Percentiles rank a stretch among this genome's conserved stretches.
Conservation (phyloP, 1,140 invertebrate species). For the Panagrolaimus sp. region DNA sequence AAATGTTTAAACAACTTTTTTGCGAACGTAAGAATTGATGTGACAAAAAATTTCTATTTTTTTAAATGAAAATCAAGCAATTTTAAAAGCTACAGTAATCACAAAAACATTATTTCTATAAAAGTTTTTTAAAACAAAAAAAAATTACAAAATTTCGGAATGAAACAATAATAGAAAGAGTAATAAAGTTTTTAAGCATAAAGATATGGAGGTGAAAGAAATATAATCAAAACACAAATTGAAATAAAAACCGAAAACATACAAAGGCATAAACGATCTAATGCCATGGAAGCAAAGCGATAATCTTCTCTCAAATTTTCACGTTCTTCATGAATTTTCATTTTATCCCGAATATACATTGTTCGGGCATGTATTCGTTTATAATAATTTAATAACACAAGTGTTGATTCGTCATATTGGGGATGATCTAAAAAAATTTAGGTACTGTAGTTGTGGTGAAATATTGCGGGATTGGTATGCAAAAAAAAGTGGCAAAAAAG, state of each 20-base stretch:
- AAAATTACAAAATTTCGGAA: background rate
- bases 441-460: no score
- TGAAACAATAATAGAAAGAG: background rate
- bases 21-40: no score
- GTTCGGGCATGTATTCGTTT: slow-evolving; percentile 25
- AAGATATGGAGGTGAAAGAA: slow-evolving; percentile 16
- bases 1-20: no score
- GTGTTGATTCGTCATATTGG: slow-evolving; percentile 15
- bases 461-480: background rate
- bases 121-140: background rate
- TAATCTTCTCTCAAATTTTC: slow-evolving; percentile 9
- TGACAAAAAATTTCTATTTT: no score
- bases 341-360: slow-evolving; percentile 22
- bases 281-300: background rate
- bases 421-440: slow-evolving; percentile 6
- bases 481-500: background rate
- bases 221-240: slow-evolving; percentile 6
- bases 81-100: no score
- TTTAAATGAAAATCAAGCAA: no score
- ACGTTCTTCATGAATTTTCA: slow-evolving; percentile 20
- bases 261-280: slow-evolving; percentile 5
- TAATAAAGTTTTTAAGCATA: background rate
- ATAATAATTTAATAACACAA: slow-evolving; percentile 33
- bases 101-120: background rate
- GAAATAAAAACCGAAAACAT: slow-evolving; percentile 12